phyloP scores from a whole-genome alignment of 1,140 invertebrate genomes.

The Monomorium pharaonis region DNA sequence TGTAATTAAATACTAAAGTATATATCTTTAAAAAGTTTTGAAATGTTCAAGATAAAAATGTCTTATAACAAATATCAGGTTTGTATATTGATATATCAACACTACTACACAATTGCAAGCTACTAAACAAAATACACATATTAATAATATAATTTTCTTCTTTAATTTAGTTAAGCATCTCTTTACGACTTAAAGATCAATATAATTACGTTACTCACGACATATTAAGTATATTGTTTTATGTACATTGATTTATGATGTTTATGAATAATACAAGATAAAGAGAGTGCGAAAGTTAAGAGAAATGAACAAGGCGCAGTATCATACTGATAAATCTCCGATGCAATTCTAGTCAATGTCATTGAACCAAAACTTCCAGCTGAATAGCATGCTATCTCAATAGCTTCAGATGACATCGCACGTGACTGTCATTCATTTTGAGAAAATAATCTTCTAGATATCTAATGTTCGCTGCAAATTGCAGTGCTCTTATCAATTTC shows the following conservation, averaged over 20 bases:
- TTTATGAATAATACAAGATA: background rate
- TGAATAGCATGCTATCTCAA: slow-evolving; percentile 27
- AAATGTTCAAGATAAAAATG: too few species aligned
- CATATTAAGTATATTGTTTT: background rate
- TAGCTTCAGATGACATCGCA: background rate
- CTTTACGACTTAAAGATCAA: background rate
- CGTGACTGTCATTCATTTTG: slow-evolving; percentile 70
- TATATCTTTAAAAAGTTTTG: too few species aligned
- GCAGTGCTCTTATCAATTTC: slow-evolving; percentile 7
- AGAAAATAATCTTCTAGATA: slow-evolving; percentile 53
- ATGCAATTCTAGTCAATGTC: slow-evolving; percentile 75
- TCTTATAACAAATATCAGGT: too few species aligned
- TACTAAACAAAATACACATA: too few species aligned
- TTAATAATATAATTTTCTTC: too few species aligned
- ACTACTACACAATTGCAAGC: too few species aligned
- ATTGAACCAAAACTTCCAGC: slow-evolving; percentile 68
- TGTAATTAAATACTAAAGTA: too few species aligned
- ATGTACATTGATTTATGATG: background rate
- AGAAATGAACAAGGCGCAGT: background rate
- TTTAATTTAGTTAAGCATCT: background rate
- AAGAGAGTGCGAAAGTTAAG: background rate
- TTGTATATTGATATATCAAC: too few species aligned
- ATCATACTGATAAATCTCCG: slow-evolving; percentile 57
- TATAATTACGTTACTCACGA: too few species aligned
- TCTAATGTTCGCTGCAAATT: background rate